Conservation (phyloP, 2,888 invertebrate species). For the Drosophila subsilvestris region DNA sequence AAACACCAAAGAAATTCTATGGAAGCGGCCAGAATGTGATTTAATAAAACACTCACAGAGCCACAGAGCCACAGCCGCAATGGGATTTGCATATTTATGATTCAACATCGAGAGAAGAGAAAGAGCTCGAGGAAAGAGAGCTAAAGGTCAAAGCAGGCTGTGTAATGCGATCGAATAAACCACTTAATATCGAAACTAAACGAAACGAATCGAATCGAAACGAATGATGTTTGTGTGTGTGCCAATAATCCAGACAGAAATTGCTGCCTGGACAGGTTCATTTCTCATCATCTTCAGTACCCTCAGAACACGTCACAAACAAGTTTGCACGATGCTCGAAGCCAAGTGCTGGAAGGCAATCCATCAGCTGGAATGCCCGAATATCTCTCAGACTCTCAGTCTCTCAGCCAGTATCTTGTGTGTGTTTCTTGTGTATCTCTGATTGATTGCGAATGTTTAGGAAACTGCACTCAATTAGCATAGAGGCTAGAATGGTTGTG, state of each 20-base stretch:
- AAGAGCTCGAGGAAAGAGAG: constrained; percentile 1
- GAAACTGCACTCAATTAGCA: constrained; percentile 67
- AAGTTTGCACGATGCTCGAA: constrained; percentile 36
- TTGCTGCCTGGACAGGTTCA: constrained; percentile 23
- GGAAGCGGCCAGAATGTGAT: constrained; percentile 61
- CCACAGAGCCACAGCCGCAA: not conserved
- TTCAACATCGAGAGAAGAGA: constrained; percentile 15
- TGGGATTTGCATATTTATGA: constrained; percentile 69
- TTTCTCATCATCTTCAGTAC: constrained; percentile 10
- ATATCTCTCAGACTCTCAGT: constrained; percentile 3
- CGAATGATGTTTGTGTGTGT: no score
- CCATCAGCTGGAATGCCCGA: constrained; percentile 25
- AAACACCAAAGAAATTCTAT: constrained; percentile 67
- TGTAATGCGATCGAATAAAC: constrained; percentile 23
- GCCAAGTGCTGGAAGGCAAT: constrained; percentile 17
- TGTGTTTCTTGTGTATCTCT: not conserved
- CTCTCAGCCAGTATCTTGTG: not conserved
- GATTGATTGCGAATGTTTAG: constrained; percentile 50
- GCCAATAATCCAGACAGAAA: constrained; percentile 22
- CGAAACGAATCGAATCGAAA: no score
- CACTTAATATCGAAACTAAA: constrained; percentile 3
- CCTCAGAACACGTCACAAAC: constrained; percentile 63
- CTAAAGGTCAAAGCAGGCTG: constrained; percentile 27
- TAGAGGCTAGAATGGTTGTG: constrained; percentile 16
- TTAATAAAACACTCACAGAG: constrained; percentile 67